A percentile compares a stretch with the other conserved stretches of the same genome.
Conservation (phyloP, 2,797 vertebrate species). For the Harpagifer antarcticus region DNA sequence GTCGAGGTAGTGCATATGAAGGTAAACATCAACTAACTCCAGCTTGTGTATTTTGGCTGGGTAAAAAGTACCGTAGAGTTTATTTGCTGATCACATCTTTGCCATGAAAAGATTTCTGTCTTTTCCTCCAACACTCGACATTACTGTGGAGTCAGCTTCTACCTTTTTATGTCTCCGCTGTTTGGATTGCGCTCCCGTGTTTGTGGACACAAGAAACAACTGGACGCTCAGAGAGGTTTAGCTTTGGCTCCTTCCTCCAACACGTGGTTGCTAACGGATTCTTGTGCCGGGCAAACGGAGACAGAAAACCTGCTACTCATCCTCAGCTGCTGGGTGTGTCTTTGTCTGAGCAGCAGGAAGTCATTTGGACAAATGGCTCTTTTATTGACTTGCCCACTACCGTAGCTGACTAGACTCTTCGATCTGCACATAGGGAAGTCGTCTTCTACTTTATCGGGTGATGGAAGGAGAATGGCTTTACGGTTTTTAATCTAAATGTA, state of each 20-base stretch:
- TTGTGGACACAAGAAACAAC: constrained; percentile 9
- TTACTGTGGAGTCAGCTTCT: constrained; percentile 11
- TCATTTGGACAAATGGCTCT: constrained; percentile 62
- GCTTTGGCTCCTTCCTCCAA: constrained; percentile 31
- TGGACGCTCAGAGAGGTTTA: not conserved
- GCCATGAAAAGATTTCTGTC: constrained; percentile 30
- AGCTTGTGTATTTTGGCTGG: not conserved
- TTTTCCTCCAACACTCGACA: constrained; percentile 14
- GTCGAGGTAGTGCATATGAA: not conserved
- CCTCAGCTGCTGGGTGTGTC: constrained; percentile 11
- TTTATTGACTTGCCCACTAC: constrained; percentile 41
- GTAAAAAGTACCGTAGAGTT: not conserved
- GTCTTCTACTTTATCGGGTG: not conserved
- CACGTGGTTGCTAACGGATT: constrained; percentile 52
- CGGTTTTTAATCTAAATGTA: not conserved
- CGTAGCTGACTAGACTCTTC: constrained; percentile 25
- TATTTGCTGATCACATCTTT: constrained; percentile 4
- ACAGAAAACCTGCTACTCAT: constrained; percentile 24
- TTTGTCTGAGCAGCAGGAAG: constrained; percentile 58
- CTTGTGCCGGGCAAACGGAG: constrained; percentile 40
- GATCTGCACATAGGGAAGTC: constrained; percentile 18
- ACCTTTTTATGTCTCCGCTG: constrained; percentile 19
- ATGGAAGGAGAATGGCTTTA: not conserved
- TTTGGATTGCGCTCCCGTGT: constrained; percentile 22
- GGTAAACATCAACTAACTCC: not conserved